Percentiles rank a stretch among this genome's conserved stretches.
These are phyloP conservation scores for silkworm (Bombyx mori) DNA, from an alignment of 1,140 invertebrate species.

Conservation along the genomic window DNA sequence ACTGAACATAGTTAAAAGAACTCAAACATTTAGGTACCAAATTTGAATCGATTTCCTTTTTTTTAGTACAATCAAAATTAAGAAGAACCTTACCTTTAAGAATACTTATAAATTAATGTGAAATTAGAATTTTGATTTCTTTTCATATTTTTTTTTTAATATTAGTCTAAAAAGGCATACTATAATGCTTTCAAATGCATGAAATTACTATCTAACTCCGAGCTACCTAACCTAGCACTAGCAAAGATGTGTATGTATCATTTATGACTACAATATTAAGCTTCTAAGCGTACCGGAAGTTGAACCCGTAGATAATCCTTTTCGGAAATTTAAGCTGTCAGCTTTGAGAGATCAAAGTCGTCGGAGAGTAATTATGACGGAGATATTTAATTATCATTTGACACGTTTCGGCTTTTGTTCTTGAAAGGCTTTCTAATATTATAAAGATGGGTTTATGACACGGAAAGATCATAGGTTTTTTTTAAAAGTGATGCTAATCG, in stretches of 20 bases:
- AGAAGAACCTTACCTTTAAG: too few relatives aligned
- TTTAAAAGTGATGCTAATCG: too few relatives aligned
- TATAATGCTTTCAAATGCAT: too few relatives aligned
- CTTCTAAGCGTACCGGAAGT: neutral
- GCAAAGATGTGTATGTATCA: neutral
- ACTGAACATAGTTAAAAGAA: slow-evolving; percentile 8
- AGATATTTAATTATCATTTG: slow-evolving; percentile 1
- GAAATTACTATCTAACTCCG: too few relatives aligned
- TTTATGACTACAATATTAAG: neutral
- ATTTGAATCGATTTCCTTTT: too few relatives aligned
- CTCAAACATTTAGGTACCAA: neutral
- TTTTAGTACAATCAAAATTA: too few relatives aligned
- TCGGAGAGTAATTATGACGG: neutral
- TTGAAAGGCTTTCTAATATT: slow-evolving; percentile 18
- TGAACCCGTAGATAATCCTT: neutral
- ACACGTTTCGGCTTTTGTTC: slow-evolving; percentile 19
- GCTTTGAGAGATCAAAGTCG: too few relatives aligned
- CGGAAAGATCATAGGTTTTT: neutral
- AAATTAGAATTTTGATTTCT: too few relatives aligned
- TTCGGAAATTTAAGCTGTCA: too few relatives aligned
- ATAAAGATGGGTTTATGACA: slow-evolving; percentile 17
- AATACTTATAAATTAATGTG: too few relatives aligned
- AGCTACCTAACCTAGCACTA: neutral
- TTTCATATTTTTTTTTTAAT: too few relatives aligned
- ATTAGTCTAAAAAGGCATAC: too few relatives aligned